Evolutionary conservation across 2,888 invertebrate species (phyloP).

Genomic region (Apodemia duryi): DNA sequence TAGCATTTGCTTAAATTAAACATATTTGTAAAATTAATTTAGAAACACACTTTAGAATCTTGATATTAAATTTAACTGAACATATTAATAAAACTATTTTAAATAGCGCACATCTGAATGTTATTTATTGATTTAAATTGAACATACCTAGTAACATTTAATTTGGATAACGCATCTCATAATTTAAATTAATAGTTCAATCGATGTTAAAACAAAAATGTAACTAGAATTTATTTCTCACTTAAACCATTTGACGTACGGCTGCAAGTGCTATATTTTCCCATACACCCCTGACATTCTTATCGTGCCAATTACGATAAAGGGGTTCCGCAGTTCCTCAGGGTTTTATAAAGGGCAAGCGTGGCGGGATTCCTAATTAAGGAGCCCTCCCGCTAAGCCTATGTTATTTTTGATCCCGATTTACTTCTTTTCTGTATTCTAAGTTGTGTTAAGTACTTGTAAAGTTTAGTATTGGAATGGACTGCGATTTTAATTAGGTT

Average conservation of each 20-base stretch:
- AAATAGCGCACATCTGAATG: too few species aligned
- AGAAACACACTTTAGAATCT: too few species aligned
- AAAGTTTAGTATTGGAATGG: conserved; percentile 11
- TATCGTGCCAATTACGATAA: conserved; percentile 73
- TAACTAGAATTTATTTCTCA: conserved; percentile 2
- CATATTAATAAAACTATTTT: too few species aligned
- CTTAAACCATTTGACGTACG: conserved; percentile 22
- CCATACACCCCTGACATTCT: conserved; percentile 70
- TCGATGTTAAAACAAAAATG: background rate
- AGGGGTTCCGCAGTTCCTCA: conserved; percentile 57
- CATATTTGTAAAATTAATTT: too few species aligned
- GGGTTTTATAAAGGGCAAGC: conserved; percentile 62
- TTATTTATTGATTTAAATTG: too few species aligned
- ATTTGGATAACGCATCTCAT: too few species aligned
- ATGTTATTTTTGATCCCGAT: conserved; percentile 30
- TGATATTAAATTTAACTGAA: too few species aligned
- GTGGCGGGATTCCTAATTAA: conserved; percentile 75
- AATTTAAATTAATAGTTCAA: background rate
- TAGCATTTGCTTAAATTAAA: too few species aligned
- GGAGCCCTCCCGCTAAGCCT: conserved; percentile 54
- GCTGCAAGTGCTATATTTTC: conserved; percentile 65
- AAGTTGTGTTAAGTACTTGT: conserved; percentile 14
- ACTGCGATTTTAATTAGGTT: conserved; percentile 14
- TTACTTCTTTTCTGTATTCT: conserved; percentile 23
- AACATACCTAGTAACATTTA: too few species aligned